Conservation (phyloP, 2,888 invertebrate species). For the Limnephilus lunatus region DNA sequence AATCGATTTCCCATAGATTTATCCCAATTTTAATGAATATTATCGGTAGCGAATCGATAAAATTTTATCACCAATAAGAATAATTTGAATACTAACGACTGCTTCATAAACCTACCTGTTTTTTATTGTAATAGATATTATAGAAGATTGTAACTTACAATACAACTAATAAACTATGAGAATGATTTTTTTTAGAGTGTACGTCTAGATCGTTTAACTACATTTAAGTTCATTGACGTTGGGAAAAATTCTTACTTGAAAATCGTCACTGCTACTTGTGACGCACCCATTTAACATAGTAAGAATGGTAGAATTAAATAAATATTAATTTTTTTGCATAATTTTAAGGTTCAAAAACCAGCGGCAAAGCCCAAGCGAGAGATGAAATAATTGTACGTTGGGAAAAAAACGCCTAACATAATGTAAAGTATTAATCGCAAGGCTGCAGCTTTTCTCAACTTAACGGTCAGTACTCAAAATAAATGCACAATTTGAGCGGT, state of each 20-base stretch:
- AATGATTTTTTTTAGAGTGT: not conserved
- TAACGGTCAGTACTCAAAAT: not conserved
- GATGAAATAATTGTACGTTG: not conserved
- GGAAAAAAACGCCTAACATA: not conserved
- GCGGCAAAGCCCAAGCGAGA: no score
- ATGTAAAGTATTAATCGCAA: not conserved
- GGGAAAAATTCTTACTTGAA: no score
- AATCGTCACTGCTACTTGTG: no score
- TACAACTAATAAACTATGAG: not conserved
- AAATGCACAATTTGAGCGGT: no score
- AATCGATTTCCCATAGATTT: not conserved
- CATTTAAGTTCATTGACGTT: no score
- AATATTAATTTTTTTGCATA: no score
- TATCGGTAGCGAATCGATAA: not conserved
- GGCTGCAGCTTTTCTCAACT: not conserved
- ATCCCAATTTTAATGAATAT: not conserved
- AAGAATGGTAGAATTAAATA: no score
- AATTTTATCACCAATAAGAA: not conserved
- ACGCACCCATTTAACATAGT: no score
- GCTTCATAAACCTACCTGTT: not conserved
- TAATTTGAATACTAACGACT: not conserved
- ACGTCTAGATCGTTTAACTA: not conserved
- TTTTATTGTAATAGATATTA: not conserved
- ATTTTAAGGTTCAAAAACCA: no score
- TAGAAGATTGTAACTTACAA: not conserved